Base-by-base conservation (phyloP, 92 coral and sea anemone species). In the Isaurus tuberculatus region DNA sequence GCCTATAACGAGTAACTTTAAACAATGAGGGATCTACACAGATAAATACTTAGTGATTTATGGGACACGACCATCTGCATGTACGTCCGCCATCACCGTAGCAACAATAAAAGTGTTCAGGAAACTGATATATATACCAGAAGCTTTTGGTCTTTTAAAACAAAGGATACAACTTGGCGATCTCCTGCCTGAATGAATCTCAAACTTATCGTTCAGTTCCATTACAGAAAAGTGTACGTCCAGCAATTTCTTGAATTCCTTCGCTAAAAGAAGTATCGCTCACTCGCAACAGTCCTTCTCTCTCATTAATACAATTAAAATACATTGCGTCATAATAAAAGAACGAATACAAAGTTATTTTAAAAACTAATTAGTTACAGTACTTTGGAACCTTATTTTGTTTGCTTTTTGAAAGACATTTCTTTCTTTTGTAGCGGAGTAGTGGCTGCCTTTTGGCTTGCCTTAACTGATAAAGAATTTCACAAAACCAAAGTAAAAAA, bases 161-260 rank as follows among this genome's bases (percentile, higher is more conserved):
- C 4, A 29, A 74, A 74, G 66, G 80, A 74, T 74, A 74, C 80
- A 74, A 17, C 26, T 74, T 30, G 27, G 23, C 2, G 80, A 42
- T 28, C 64, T 30, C 29, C 23, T 74, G 28, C 49, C 65, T n/a
- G 64, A 20, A 40, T 58, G n/a, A 51, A 30, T 58, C 19, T 74
- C 28, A 49, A 74, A 49, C 31, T 53, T 58, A 74, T 73, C 63
- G 17, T 49, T 4, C 28, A 25, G 11, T 30, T 74, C 80, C 80
- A 74, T 74, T 13, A 7, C 3, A 51, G 26, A 43, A 23, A 26
- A 16, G 36, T 29, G 16, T 2, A 19, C 40, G 11, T 74, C 19
- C 31, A 23, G 17, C 26, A 11, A 3, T 72, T 2, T 6, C n/a
- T n/a, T n/a, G n/a, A n/a, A n/a, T n/a, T n/a, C n/a, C n/a, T n/a